Base-by-base conservation (phyloP, 2,113 vertebrate species). In the Onychostruthus taczanowskii region DNA sequence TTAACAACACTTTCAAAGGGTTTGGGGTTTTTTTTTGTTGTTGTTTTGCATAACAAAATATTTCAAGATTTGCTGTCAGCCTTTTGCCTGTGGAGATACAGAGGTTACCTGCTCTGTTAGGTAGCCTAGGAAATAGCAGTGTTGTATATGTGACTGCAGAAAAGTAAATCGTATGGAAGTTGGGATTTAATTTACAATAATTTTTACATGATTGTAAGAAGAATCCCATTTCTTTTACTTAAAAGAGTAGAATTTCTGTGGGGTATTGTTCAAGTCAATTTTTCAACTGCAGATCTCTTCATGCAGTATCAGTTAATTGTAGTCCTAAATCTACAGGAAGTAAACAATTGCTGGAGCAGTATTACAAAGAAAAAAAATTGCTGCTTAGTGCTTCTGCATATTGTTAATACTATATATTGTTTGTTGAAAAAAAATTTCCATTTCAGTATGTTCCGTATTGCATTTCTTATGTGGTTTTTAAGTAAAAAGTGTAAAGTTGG, bases 381-480 rank as follows among this genome's bases (percentile, higher is more conserved):
- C 95, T 97, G 93, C 96, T 97, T 97, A 89, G 89, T 97, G 96
- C 96, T 98, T 97, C 91, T 10, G 83, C 69, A 43, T 95, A 93
- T 93, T 96, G 87, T 97, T 96, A 94, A 93, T 76, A 92, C 62
- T 96, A 95, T 88, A 84, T 93, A 96, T 95, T 92, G 84, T 90
- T 95, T 90, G 92, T 97, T 97, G 67, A 95, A 96, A 91, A 92
- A 89, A 92, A 89, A 75, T 33, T 92, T 85, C 85, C 80, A 94
- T 97, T 97, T 97, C 94, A 94, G 67, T 96, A 95, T 97, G 83
- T 96, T 96, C 97, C 72, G 30, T 96, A 94, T 97, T 95, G 94
- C 96, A 97, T 98, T 98, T 98, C 96, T 91, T 96, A 95, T 43
- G 82, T 97, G 89, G 91, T 96, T 98, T 97, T 97, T 98, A 97